Evolutionary conservation across 2,113 vertebrate genomes (phyloP).

Genomic region (Daphoenositta chrysoptera): DNA sequence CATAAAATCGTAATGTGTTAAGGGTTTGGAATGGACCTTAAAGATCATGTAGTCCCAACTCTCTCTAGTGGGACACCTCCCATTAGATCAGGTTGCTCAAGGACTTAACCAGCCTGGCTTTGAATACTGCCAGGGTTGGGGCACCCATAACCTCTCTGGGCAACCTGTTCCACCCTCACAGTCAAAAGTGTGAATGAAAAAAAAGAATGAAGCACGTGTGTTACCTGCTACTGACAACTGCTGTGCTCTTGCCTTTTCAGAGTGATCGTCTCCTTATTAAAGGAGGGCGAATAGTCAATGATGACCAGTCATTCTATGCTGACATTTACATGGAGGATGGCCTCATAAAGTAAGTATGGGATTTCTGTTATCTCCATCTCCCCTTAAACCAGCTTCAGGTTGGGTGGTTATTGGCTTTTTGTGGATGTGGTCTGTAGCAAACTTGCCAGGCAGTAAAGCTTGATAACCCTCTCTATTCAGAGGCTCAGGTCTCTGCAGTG

Average conservation of each 20-base stretch:
- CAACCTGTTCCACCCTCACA: not conserved
- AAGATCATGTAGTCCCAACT: not conserved
- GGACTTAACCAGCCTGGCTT: not conserved
- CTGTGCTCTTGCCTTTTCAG: constrained; percentile 68
- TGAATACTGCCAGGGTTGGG: not conserved
- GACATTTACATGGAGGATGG: constrained; percentile 99
- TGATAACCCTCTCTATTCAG: not conserved
- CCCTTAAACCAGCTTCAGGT: not conserved
- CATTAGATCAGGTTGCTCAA: not conserved
- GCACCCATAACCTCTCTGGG: not conserved
- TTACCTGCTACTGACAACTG: not conserved
- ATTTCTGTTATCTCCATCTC: not conserved
- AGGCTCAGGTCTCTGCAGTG: not conserved
- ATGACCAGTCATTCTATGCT: constrained; percentile 95
- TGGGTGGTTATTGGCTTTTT: not conserved
- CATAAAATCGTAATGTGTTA: not conserved
- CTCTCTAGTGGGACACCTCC: not conserved
- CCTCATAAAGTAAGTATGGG: constrained; percentile 89
- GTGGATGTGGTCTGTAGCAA: not conserved
- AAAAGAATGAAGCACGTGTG: not conserved
- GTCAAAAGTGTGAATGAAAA: too few relatives aligned
- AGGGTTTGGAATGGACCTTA: not conserved
- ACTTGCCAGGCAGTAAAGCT: not conserved
- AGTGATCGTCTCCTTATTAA: constrained; percentile 96
- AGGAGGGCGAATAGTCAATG: constrained; percentile 95